These are phyloP conservation scores for Etheostoma spectabile DNA, from an alignment of 2,113 vertebrate species.

Conservation along the genomic window DNA sequence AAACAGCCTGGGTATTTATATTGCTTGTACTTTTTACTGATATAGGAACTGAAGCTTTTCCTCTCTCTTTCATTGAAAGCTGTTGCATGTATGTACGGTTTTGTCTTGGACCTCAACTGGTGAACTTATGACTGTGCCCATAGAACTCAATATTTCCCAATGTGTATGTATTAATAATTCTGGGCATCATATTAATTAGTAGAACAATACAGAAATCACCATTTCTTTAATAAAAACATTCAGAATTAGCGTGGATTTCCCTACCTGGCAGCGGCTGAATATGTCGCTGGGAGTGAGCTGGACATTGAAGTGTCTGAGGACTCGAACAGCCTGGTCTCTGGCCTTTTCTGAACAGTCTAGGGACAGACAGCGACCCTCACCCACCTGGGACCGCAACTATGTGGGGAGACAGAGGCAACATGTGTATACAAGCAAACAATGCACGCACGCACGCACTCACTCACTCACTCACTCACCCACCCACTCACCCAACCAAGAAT, in stretches of 20 bases:
- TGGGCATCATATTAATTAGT: background rate
- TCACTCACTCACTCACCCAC: no score
- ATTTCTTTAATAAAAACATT: background rate
- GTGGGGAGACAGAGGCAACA: background rate
- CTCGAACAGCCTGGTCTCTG: constrained; percentile 85
- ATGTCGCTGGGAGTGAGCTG: constrained; percentile 80
- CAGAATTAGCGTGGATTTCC: background rate
- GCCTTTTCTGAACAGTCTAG: constrained; percentile 90
- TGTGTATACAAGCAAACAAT: background rate
- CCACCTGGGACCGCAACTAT: constrained; percentile 90
- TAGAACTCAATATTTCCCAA: background rate
- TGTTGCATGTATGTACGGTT: background rate
- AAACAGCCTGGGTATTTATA: constrained; percentile 25
- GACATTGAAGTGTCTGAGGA: constrained; percentile 89
- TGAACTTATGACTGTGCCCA: background rate
- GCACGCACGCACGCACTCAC: background rate
- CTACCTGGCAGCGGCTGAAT: constrained; percentile 93
- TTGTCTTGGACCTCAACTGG: background rate
- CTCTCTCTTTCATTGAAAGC: constrained; percentile 10
- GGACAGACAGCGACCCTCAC: constrained; percentile 87
- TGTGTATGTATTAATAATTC: background rate
- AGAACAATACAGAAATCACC: background rate
- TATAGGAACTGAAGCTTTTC: constrained; percentile 23
- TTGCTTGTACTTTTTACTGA: constrained; percentile 19
- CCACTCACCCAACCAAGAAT: no score